Percentiles rank a stretch among this genome's conserved stretches.
phyloP scores from a whole-genome alignment of 1,140 invertebrate species.

The Drosophila chauvacae region DNA sequence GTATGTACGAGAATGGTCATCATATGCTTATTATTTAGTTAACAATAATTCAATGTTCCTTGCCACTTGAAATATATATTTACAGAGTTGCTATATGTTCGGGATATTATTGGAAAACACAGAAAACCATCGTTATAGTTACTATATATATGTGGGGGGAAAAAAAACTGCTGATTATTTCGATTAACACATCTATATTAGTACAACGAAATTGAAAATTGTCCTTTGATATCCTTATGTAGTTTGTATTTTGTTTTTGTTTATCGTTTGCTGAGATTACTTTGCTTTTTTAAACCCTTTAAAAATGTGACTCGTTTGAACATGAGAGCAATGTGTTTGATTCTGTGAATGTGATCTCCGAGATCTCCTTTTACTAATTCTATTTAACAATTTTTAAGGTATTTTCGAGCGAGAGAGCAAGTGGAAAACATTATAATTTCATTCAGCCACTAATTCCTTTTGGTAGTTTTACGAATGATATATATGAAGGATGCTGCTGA shows the following conservation, averaged over 20 bases:
- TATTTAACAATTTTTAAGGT: constrained; percentile 33
- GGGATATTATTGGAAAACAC: constrained; percentile 72
- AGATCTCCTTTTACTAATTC: constrained; percentile 19
- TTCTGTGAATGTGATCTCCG: constrained; percentile 42
- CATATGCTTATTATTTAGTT: constrained; percentile 77
- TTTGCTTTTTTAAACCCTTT: constrained; percentile 30
- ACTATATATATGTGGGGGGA: constrained; percentile 45
- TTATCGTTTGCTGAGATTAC: constrained; percentile 27
- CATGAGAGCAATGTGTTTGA: constrained; percentile 61
- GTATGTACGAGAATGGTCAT: constrained; percentile 54
- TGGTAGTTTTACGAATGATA: constrained; percentile 23
- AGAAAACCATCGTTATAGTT: constrained; percentile 72
- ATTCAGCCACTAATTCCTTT: constrained; percentile 16
- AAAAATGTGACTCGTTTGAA: constrained; percentile 68
- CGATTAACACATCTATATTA: constrained; percentile 74
- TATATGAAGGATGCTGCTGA: constrained; percentile 33
- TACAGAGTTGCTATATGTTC: constrained; percentile 38
- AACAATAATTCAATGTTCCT: constrained; percentile 61
- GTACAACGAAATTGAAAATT: constrained; percentile 60
- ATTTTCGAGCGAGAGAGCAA: constrained; percentile 24
- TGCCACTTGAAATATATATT: constrained; percentile 50
- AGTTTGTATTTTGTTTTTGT: constrained; percentile 33
- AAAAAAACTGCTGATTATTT: constrained; percentile 51
- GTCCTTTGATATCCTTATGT: constrained; percentile 53
- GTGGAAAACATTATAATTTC: constrained; percentile 10